A percentile compares a stretch with the other conserved stretches of the same genome.
Evolutionary conservation across 2,888 invertebrate genomes (phyloP).

Genomic region (Helobdella robusta): DNA sequence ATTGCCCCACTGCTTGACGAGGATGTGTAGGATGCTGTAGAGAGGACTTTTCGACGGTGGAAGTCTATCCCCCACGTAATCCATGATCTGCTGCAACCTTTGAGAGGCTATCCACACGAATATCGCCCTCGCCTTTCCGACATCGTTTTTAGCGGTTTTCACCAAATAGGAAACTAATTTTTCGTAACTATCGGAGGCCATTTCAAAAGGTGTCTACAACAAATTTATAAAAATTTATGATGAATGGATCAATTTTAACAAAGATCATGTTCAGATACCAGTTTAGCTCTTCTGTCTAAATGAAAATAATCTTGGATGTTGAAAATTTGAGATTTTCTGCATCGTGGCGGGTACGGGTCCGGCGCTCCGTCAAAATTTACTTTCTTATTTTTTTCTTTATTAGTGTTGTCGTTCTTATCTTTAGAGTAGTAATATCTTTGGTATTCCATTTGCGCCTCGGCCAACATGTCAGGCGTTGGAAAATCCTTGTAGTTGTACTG

Average conservation of each 20-base stretch:
- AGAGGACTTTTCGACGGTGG: conserved; percentile 31
- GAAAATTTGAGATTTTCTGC: conserved; percentile 23
- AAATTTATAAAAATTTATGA: not conserved
- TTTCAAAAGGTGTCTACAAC: conserved; percentile 23
- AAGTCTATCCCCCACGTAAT: conserved; percentile 28
- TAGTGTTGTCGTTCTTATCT: too few species aligned
- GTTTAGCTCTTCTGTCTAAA: conserved; percentile 17
- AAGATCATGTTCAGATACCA: too few species aligned
- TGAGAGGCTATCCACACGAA: conserved; percentile 39
- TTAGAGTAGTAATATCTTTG: conserved; percentile 6
- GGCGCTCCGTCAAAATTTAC: conserved; percentile 20
- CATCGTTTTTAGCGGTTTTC: conserved; percentile 33
- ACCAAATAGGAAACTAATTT: conserved; percentile 32
- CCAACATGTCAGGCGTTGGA: conserved; percentile 23
- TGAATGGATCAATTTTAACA: not conserved
- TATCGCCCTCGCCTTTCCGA: conserved; percentile 38
- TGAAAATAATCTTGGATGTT: conserved; percentile 10
- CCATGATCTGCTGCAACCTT: conserved; percentile 35
- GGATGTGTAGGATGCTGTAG: conserved; percentile 18
- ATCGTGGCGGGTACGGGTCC: conserved; percentile 27
- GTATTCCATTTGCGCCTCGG: conserved; percentile 26
- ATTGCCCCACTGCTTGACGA: conserved; percentile 34
- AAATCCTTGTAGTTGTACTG: conserved; percentile 23
- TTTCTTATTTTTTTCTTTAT: too few species aligned
- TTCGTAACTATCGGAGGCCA: conserved; percentile 5